Evolutionary conservation across 2,797 vertebrate genomes (phyloP).

Genomic region (Emydoidea blandingii): DNA sequence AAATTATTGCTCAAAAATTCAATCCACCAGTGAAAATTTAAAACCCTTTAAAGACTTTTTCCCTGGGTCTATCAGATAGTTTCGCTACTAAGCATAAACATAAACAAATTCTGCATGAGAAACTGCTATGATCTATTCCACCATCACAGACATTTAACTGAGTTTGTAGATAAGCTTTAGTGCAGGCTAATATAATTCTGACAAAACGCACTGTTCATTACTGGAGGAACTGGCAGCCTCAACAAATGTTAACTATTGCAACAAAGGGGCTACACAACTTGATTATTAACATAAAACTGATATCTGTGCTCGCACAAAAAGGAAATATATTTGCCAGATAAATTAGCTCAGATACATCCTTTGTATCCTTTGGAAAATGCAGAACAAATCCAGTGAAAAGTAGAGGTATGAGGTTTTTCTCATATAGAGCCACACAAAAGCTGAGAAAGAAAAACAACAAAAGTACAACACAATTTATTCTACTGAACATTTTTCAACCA

Average conservation of each 20-base stretch:
- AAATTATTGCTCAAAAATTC: conserved; percentile 28
- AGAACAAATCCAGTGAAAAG: background rate
- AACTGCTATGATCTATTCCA: background rate
- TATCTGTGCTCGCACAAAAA: background rate
- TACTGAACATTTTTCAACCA: background rate
- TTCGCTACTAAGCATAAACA: background rate
- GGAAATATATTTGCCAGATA: conserved; percentile 18
- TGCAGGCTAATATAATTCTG: background rate
- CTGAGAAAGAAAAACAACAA: background rate
- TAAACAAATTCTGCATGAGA: background rate
- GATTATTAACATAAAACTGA: background rate
- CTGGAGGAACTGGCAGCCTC: background rate
- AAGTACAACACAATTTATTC: background rate
- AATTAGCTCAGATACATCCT: background rate
- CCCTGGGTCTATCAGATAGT: background rate
- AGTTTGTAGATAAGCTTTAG: background rate
- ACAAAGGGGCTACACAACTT: background rate
- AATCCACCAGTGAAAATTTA: background rate
- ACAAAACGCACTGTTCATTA: background rate
- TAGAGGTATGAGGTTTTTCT: background rate
- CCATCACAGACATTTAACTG: background rate
- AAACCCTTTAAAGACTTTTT: background rate
- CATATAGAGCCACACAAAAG: background rate
- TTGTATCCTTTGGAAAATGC: background rate
- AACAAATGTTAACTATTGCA: background rate